Base-by-base conservation (phyloP, 2,888 invertebrate species). In the Tipula confusa region DNA sequence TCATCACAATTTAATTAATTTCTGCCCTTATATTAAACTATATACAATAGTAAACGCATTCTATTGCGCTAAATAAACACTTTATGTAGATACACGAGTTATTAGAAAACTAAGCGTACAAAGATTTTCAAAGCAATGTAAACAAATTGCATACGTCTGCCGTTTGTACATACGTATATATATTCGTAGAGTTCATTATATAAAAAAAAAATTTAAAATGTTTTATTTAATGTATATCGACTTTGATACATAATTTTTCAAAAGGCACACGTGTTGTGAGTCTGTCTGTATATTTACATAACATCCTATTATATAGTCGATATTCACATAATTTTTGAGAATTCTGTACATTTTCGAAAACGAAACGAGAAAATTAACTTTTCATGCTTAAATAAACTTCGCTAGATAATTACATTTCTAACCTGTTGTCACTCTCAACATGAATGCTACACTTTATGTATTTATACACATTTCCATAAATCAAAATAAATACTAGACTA, bases 401-500 rank as follows among this genome's bases (percentile, higher is more conserved):
- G 64, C 64, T 24, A 18, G 64, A 64, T 64, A 64, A 64, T 64
- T 64, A 24, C 64, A 64, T 64, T 64, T 64, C 64, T 64, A 64
- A 64, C 64, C 18, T 64, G 64, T 64, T 64, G 64, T 64, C 64
- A 64, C 64, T 64, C 64, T 9, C 18, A 18, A 64, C 24, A 64
- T 24, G 18, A 24, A 64, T 64, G 64, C 64, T 64, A 64, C 64
- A 64, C 64, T 64, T 64, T 64, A 11, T 64, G 24, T 64, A 24
- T 64, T 64, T 64, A n/a, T n/a, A 64, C 64, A 64, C 64, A 64
- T 64, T 64, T 64, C 24, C 24, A 64, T 64, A 64, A 64, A 64
- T 64, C 64, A 64, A 64, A 64, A 64, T 64, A 64, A 64, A 64
- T 64, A 64, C 64, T 64, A 64, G 64, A 64, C n/a, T n/a, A 33